These are phyloP conservation scores for Thalpophila matura DNA, from an alignment of 2,888 invertebrate genomes.

Conservation along the genomic window DNA sequence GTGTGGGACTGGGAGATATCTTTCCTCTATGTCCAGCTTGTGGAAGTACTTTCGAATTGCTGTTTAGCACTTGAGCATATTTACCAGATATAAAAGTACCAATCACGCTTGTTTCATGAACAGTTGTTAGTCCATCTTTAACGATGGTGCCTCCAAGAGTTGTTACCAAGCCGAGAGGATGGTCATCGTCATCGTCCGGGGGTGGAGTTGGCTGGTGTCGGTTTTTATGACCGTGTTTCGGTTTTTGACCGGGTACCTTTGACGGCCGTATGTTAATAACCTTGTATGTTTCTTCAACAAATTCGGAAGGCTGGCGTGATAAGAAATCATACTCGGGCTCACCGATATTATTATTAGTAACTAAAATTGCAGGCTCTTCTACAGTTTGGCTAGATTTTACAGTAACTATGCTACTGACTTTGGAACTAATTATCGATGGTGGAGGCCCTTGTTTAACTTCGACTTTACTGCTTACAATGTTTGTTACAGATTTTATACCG, in stretches of 20 bases:
- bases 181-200: conserved; percentile 91
- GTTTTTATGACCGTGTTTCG: conserved; percentile 84
- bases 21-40: conserved; percentile 90
- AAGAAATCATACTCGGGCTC: conserved; percentile 96
- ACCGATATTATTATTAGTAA: conserved; percentile 93
- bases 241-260: conserved; percentile 87
- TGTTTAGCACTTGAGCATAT: conserved; percentile 96
- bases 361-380: conserved; percentile 91
- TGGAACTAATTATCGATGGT: conserved; percentile 76
- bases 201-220: conserved; percentile 84
- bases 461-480: conserved; percentile 85
- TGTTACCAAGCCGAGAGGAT: conserved; percentile 95
- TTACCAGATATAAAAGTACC: conserved; percentile 97
- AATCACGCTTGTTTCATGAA: conserved; percentile 97
- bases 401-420: conserved; percentile 91
- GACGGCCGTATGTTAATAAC: conserved; percentile 95
- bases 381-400: conserved; percentile 83
- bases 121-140: conserved; percentile 95
- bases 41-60: conserved; percentile 93
- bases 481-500: conserved; percentile 80
- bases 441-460: conserved; percentile 86
- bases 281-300: conserved; percentile 96
- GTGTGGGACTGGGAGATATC: conserved; percentile 92
- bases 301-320: conserved; percentile 96
- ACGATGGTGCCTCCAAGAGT: conserved; percentile 96